Conservation (phyloP, 2,888 invertebrate species). For the Brachyptera risi region DNA sequence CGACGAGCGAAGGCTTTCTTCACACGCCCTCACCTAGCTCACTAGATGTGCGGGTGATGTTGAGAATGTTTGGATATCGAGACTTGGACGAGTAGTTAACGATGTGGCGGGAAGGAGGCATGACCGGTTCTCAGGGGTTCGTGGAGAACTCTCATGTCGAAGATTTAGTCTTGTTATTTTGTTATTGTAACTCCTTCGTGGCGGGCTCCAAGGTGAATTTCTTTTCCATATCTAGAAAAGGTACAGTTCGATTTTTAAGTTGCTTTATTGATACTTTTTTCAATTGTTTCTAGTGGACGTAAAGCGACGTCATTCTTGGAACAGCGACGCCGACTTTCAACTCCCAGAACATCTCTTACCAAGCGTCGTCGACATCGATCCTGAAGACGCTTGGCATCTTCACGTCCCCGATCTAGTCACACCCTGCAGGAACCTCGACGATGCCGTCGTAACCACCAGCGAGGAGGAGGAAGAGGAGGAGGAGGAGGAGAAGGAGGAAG, state of each 20-base stretch:
- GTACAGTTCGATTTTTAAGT: no score
- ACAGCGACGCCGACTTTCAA: slow-evolving; percentile 39
- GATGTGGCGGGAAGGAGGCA: slow-evolving; percentile 13
- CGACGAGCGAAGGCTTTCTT: slow-evolving; percentile 22
- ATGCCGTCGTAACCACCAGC: slow-evolving; percentile 23
- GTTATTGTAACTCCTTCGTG: neutral
- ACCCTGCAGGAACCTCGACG: slow-evolving; percentile 29
- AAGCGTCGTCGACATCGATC: slow-evolving; percentile 13
- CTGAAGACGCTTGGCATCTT: neutral
- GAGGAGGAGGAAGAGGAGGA: slow-evolving; percentile 7
- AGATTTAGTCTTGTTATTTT: neutral
- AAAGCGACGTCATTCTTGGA: slow-evolving; percentile 42
- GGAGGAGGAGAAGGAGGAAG: slow-evolving; percentile 16
- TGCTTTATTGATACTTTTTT: neutral
- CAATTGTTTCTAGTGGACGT: slow-evolving; percentile 39
- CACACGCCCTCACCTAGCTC: slow-evolving; percentile 25
- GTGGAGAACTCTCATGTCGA: neutral
- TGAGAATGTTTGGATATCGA: slow-evolving; percentile 27
- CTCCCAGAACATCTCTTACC: slow-evolving; percentile 30
- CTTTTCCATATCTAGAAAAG: neutral
- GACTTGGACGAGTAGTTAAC: slow-evolving; percentile 24
- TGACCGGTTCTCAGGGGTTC: neutral
- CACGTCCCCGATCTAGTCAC: slow-evolving; percentile 32
- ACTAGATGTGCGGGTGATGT: slow-evolving; percentile 23
- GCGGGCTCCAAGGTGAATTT: neutral